Evolutionary conservation across 2,797 vertebrate species (phyloP), one percentile per base, ranked within the genome.

Genomic region (Eutrigla gurnardus): DNA sequence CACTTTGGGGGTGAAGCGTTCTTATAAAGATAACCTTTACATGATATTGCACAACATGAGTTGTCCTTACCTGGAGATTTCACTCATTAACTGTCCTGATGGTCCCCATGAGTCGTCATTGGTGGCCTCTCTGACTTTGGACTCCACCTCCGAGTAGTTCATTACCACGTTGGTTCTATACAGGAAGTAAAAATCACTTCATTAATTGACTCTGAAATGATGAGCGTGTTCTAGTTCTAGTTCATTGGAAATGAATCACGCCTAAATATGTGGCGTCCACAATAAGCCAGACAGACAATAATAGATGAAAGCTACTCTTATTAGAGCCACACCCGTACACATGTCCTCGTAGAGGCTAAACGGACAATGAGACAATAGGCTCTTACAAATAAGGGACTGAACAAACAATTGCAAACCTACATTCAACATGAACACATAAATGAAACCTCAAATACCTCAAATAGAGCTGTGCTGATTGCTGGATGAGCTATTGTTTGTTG

Each of bases 101-200:
- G 98, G 98, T 94, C 98, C 98, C 98, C 98, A 99, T 0, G 98
- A 95, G 94, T 99, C 98, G 39, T 99, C 98, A 84, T 99, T 99
- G 87, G 98, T 99, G 92, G 98, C 98, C 93, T 99, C 98, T 94
- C 98, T 96, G 94, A 99, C 98, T 94, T 99, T 99, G 85, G 98
- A 98, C 92, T 99, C 98, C 7, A 96, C 96, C 94, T 99, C 98
- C 82, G 98, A 97, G 94, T 99, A 99, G 96, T 99, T 99, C 98
- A 99, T 99, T 92, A 99, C 98, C 90, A 99, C 97, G 83, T 99
- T 99, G 95, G 98, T 99, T 93, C 98, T 99, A 91, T 78, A 93
- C 80, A 92, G 83, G 62, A n/a, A 12, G 32, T 7, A 67, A 77
- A 49, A 32, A 80, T 15, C 1, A 39, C 2, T 61, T 54, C 0